Evolutionary conservation across 1,140 invertebrate species (phyloP).

Genomic region (Sycophila sp.): DNA sequence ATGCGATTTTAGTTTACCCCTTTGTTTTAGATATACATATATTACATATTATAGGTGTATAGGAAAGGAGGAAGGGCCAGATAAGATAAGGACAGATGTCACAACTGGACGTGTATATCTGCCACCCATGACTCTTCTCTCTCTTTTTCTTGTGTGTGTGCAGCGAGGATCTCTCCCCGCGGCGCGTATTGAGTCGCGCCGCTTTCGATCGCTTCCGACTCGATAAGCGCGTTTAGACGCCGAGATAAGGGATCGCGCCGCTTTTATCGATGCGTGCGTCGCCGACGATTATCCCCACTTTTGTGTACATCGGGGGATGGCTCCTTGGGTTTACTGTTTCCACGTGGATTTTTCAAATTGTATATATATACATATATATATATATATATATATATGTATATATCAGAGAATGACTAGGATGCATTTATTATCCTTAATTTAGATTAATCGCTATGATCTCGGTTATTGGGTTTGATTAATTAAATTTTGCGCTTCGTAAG

Average conservation of each 20-base stretch:
- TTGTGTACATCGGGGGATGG: too few relatives aligned
- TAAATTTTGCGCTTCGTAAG: too few relatives aligned
- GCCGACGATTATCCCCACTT: neutral
- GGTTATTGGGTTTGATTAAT: too few relatives aligned
- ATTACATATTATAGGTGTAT: too few relatives aligned
- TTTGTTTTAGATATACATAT: too few relatives aligned
- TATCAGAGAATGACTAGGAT: neutral
- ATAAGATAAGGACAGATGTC: constrained; percentile 20
- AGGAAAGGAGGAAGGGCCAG: neutral
- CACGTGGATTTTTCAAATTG: neutral
- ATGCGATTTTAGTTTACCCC: too few relatives aligned
- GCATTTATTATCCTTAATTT: neutral
- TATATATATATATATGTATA: neutral
- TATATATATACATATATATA: neutral
- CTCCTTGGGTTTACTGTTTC: neutral
- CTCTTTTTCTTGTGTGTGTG: neutral
- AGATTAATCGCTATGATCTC: constrained; percentile 10
- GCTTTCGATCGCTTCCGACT: constrained; percentile 8
- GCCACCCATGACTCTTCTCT: neutral
- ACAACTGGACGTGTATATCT: neutral
- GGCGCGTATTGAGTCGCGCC: neutral
- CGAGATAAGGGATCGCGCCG: constrained; percentile 16
- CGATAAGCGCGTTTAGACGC: constrained; percentile 3
- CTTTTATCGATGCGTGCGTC: neutral
- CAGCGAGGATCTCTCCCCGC: too few relatives aligned